These are phyloP conservation scores for Montipora sp. DNA, from an alignment of 64 coral and sea anemone species.

Conservation along the genomic window DNA sequence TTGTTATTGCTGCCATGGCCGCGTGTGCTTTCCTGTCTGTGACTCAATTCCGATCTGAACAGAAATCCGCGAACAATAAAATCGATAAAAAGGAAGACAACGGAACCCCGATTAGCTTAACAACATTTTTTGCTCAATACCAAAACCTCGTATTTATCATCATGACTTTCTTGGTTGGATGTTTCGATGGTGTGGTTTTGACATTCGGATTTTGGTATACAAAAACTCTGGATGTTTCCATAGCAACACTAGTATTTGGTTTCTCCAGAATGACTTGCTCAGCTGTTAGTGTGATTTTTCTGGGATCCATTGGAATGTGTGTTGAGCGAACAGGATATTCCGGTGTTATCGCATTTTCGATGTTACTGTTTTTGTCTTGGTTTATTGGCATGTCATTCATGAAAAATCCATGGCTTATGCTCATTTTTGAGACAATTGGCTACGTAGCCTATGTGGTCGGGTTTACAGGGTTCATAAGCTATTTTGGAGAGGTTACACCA, in stretches of 20 bases:
- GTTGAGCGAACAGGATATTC: slow-evolving; percentile 20
- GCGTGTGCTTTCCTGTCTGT: neutral
- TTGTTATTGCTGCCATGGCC: slow-evolving; percentile 18
- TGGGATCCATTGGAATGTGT: neutral
- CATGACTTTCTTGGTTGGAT: slow-evolving; percentile 34
- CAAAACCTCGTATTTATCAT: slow-evolving; percentile 25
- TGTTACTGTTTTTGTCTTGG: slow-evolving; percentile 9
- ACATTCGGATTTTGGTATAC: slow-evolving; percentile 43
- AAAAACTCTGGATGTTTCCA: slow-evolving; percentile 10
- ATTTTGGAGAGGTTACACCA: slow-evolving; percentile 50
- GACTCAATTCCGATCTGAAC: neutral
- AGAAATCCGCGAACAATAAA: neutral
- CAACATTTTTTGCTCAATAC: slow-evolving; percentile 8
- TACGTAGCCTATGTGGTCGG: slow-evolving; percentile 10
- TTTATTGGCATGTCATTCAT: slow-evolving; percentile 34
- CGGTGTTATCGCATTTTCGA: slow-evolving; percentile 11
- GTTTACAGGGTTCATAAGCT: slow-evolving; percentile 25
- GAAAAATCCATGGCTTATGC: slow-evolving; percentile 42
- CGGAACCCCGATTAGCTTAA: neutral
- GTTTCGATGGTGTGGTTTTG: slow-evolving; percentile 14
- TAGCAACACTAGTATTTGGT: slow-evolving; percentile 11
- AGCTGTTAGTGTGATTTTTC: slow-evolving; percentile 21
- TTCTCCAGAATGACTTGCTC: slow-evolving; percentile 42
- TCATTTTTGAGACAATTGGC: slow-evolving; percentile 28
- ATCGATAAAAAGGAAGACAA: neutral